These are phyloP conservation scores for Cephus pulcher DNA, from an alignment of 2,888 invertebrate species.

Conservation along the genomic window DNA sequence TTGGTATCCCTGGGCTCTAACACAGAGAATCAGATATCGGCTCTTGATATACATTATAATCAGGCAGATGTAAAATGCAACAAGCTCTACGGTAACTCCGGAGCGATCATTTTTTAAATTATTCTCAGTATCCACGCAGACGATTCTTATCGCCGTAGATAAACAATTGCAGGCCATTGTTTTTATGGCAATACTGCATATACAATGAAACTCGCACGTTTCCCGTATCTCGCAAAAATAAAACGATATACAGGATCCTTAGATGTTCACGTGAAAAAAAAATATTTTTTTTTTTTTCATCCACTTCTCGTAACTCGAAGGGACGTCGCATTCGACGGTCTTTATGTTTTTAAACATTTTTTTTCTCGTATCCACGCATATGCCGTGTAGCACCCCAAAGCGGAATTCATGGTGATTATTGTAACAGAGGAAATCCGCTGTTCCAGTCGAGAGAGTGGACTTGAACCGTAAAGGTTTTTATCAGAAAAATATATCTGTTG, in stretches of 20 bases:
- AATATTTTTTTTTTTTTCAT: background rate
- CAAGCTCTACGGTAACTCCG: background rate
- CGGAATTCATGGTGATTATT: background rate
- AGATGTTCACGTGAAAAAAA: background rate
- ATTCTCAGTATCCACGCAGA: background rate
- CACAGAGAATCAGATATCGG: conserved; percentile 11
- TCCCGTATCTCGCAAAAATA: background rate
- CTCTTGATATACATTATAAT: background rate
- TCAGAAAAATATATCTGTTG: background rate
- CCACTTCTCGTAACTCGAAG: background rate
- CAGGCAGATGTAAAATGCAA: background rate
- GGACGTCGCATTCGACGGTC: background rate
- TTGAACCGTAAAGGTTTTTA: conserved; percentile 1
- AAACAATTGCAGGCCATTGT: background rate
- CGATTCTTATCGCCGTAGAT: background rate
- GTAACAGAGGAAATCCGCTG: conserved; percentile 30
- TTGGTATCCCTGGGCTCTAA: conserved; percentile 12
- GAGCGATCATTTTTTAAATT: background rate
- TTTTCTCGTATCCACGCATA: no score
- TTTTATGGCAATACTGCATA: background rate
- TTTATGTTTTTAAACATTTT: no score
- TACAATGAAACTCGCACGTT: background rate
- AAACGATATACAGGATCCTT: background rate
- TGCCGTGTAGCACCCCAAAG: background rate
- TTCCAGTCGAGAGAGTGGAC: conserved; percentile 29